These are phyloP conservation scores for Drosophila subsilvestris DNA, from an alignment of 2,888 invertebrate species.

Conservation along the genomic window DNA sequence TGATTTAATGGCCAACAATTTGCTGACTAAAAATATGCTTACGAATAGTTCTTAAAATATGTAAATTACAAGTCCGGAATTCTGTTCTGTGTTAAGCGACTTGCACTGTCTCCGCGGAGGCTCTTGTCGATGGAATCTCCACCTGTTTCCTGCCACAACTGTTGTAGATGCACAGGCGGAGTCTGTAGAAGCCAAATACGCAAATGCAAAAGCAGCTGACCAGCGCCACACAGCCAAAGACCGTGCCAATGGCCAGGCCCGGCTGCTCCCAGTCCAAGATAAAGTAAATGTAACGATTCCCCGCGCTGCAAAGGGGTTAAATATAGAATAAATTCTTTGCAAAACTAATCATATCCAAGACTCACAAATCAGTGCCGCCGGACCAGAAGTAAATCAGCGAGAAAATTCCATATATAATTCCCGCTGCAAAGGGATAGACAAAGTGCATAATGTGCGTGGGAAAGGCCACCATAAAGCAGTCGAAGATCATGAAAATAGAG, in stretches of 20 bases:
- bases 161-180: slow-evolving; percentile 44
- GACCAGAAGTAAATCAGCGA: slow-evolving; percentile 86
- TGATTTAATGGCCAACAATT: no score
- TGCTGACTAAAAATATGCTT: no score
- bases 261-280: slow-evolving; percentile 90
- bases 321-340: background rate
- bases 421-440: slow-evolving; percentile 86
- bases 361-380: slow-evolving; percentile 85
- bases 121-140: slow-evolving; percentile 26
- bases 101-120: slow-evolving; percentile 6
- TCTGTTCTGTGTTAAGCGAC: slow-evolving; percentile 3
- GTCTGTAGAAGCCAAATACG: slow-evolving; percentile 66
- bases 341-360: slow-evolving; percentile 35
- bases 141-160: slow-evolving; percentile 43
- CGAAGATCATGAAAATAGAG: slow-evolving; percentile 88
- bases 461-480: slow-evolving; percentile 88
- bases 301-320: slow-evolving; percentile 82
- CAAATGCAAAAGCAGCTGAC: slow-evolving; percentile 62
- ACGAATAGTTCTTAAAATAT: background rate
- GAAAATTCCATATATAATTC: slow-evolving; percentile 85
- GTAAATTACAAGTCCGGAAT: no score
- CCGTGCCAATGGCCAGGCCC: slow-evolving; percentile 78
- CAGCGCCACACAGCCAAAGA: slow-evolving; percentile 62
- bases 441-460: slow-evolving; percentile 88
- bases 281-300: slow-evolving; percentile 88